Evolutionary conservation across 1,140 invertebrate genomes (phyloP).

Genomic region (Notospermus geniculatus): DNA sequence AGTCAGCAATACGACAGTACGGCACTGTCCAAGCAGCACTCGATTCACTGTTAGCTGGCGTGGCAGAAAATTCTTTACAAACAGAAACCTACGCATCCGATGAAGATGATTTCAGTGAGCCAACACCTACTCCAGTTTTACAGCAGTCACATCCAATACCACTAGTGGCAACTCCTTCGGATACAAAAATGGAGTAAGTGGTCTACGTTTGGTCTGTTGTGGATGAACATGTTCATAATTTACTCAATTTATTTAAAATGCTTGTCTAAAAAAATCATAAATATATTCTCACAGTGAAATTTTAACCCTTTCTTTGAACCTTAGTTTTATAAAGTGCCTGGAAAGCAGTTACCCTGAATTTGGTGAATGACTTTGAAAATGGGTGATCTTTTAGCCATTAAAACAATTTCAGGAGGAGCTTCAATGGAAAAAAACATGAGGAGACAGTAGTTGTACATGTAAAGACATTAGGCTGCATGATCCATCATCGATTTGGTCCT

Average conservation of each 20-base stretch:
- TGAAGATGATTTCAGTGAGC: slow-evolving; percentile 47
- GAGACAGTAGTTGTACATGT: too few relatives aligned
- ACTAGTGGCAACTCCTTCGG: slow-evolving; percentile 20
- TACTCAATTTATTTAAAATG: not conserved
- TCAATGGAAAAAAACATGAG: too few relatives aligned
- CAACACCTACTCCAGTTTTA: slow-evolving; percentile 16
- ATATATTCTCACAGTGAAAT: too few relatives aligned
- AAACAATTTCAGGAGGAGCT: too few relatives aligned
- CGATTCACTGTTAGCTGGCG: slow-evolving; percentile 53
- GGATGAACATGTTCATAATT: not conserved
- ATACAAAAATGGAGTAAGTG: slow-evolving; percentile 57
- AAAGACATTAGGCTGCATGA: too few relatives aligned
- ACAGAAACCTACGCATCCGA: slow-evolving; percentile 55
- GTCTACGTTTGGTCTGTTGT: not conserved
- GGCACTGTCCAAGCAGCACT: slow-evolving; percentile 57
- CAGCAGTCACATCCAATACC: slow-evolving; percentile 19
- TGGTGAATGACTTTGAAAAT: too few relatives aligned
- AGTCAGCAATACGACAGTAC: slow-evolving; percentile 55
- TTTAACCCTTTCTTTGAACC: too few relatives aligned
- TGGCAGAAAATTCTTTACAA: slow-evolving; percentile 40
- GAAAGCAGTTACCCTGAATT: too few relatives aligned
- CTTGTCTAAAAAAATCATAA: not conserved
- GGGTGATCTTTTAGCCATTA: too few relatives aligned
- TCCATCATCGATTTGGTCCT: too few relatives aligned
- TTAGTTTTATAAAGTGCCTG: too few relatives aligned